Evolutionary conservation across 1,140 invertebrate genomes (phyloP).

Genomic region (Conus ventricosus): DNA sequence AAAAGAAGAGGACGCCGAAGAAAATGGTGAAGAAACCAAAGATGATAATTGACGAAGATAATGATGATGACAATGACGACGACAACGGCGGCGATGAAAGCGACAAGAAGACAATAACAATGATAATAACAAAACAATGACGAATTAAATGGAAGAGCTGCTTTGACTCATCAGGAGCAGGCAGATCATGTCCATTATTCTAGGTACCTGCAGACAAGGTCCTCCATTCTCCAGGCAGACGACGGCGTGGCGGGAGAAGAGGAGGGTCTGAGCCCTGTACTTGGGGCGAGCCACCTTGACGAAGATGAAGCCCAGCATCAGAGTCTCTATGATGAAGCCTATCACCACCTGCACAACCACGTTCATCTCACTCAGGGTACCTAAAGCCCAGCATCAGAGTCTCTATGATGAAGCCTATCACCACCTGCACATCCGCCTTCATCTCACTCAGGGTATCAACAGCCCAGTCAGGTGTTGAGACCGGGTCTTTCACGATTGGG

Average conservation of each 20-base stretch:
- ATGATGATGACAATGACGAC: constrained; percentile 30
- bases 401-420: constrained; percentile 69
- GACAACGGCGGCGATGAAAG: constrained; percentile 24
- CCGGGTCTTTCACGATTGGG: no score
- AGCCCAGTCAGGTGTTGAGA: no score
- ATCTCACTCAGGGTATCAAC: no score
- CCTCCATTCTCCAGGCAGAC: constrained; percentile 83
- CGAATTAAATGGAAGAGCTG: no score
- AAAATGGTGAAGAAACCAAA: no score
- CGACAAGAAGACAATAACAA: no score
- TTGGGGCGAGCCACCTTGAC: constrained; percentile 71
- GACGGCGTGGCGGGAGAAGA: constrained; percentile 71
- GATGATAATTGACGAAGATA: constrained; percentile 22
- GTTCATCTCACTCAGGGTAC: no score
- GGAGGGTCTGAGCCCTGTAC: constrained; percentile 69
- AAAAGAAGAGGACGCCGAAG: no score
- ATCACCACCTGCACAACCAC: constrained; percentile 60
- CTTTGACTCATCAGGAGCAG: no score
- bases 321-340: constrained; percentile 69
- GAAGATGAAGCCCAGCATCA: constrained; percentile 71
- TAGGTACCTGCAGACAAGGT: constrained; percentile 85
- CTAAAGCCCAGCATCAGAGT: constrained; percentile 68
- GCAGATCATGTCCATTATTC: no score
- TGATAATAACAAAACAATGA: no score
- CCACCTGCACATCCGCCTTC: constrained; percentile 52